Evolutionary conservation across 2,888 invertebrate species (phyloP), one percentile per base, ranked within the genome.

Genomic region (Drosophila emarginata): DNA sequence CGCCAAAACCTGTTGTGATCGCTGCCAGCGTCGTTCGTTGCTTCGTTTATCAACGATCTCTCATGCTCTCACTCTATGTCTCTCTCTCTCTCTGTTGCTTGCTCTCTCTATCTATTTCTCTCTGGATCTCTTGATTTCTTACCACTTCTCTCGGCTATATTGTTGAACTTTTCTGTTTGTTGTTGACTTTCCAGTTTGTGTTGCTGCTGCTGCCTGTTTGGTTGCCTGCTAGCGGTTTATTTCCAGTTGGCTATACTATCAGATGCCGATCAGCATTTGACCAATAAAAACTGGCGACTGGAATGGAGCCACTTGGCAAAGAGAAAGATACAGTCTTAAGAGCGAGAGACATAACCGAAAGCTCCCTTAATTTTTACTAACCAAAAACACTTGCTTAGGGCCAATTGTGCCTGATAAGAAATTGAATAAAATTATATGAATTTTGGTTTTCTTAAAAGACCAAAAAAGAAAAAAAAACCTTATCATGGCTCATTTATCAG

Each of bases 261-360:
- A 80, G 84, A 84, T 86, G 89, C 80, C 80, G 87, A 85, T 85
- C 82, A 81, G 74, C 74, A 78, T 86, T 89, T 84, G 86, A 79
- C 89, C 89, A 89, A 89, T 89, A 89, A 89, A 89, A 89, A 89
- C 69, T 69, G 71, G 79, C 64, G 78, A 39, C 87, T 85, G 80
- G 83, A 80, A 86, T 53, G 57, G 40, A 70, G 71, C 59, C 45
- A 60, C 64, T 78, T 61, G 62, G 6, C 32, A 56, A 45, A 64
- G 54, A 57, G 67, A 36, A 26, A n/a, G n/a, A 1, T 5, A 11
- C 4, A 5, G 45, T 45, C 18, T 61, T 82, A 81, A 79, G 82
- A 82, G 82, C 63, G 58, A 9, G 4, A 2, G 1, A 7, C 2
- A 11, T 11, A 18, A 21, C 12, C 18, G 11, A 45, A 45, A 45